Evolutionary conservation across 1,140 invertebrate genomes (phyloP), one percentile per base, ranked within the genome.

Genomic region (Hirudo medicinalis): DNA sequence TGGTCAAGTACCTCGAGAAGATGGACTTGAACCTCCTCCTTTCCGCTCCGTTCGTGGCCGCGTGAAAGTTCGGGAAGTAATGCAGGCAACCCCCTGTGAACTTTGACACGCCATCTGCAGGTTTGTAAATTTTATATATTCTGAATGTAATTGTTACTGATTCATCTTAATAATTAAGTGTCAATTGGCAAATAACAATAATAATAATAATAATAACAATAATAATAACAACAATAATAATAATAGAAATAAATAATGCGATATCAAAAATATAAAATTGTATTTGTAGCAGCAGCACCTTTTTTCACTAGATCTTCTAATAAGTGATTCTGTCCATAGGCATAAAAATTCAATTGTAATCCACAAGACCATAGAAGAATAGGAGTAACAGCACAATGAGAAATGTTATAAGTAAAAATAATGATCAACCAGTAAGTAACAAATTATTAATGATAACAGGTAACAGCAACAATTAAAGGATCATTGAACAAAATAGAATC

Each of bases 11-110:
- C 66, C 96, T 85, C 36, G 88, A 86, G 0, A 99, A 84, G 80
- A 88, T 88, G 72, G 87, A 85, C 54, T 89, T 87, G 72, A 97
- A 89, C 67, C 87, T 86, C 67, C 90, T 87, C 0, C 87, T 85
- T 77, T 90, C 86, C 72, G 87, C 84, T 15, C 85, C 82, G 75
- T 90, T 89, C 49, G 86, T 78, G 8, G 81, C 84, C 67, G 85
- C 85, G 78, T 92, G 90, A 82, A 92, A 96, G 72, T 91, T 83
- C 60, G 94, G 93, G 76, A 96, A 90, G 81, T 97, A 92, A 79
- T 96, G 88, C 67, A 98, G 87, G 75, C 89, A 90, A 49, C 96
- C 96, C 71, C 91, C 94, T 71, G 93, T 96, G 84, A 93, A 97
- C 82, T 94, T 93, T 70, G 92, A 91, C 74, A 96, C 89, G 76